Evolutionary conservation across 92 coral and sea anemone genomes (phyloP).

Genomic region (Phenganax stokvisi): DNA sequence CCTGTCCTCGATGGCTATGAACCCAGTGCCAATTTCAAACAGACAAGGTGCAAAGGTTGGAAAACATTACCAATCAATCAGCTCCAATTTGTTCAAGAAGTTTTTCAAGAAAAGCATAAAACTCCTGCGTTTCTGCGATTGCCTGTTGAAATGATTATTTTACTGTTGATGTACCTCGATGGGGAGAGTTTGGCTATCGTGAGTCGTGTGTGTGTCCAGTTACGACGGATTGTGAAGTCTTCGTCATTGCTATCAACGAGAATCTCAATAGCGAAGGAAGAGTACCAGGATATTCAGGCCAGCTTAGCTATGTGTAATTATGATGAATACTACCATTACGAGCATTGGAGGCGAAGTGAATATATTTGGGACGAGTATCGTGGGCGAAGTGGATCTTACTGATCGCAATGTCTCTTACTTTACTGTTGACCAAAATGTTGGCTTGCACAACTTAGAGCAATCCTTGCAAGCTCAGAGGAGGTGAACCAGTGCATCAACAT

Average conservation of each 20-base stretch:
- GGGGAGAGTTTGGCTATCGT: not conserved
- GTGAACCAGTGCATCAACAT: no score
- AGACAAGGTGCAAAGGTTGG: constrained; percentile 25
- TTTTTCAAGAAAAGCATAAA: constrained; percentile 13
- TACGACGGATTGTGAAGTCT: constrained; percentile 11
- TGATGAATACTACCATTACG: no score
- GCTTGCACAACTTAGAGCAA: no score
- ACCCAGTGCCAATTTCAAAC: constrained; percentile 23
- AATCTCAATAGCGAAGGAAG: constrained; percentile 11
- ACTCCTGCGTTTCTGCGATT: not conserved
- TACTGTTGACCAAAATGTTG: no score
- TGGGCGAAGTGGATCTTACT: no score
- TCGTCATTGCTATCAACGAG: not conserved
- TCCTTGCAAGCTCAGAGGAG: no score
- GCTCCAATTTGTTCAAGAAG: constrained; percentile 3
- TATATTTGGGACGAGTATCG: no score
- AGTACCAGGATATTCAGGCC: no score
- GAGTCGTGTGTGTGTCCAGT: not conserved
- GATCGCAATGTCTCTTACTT: no score
- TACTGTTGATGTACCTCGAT: constrained; percentile 3
- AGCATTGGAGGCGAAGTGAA: no score
- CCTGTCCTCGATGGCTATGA: constrained; percentile 2
- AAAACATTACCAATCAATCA: constrained; percentile 7
- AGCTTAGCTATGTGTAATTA: no score
- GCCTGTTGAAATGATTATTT: constrained; percentile 13